Conservation (phyloP, 2,888 invertebrate species). For the Hirtodrosophila trivittata region DNA sequence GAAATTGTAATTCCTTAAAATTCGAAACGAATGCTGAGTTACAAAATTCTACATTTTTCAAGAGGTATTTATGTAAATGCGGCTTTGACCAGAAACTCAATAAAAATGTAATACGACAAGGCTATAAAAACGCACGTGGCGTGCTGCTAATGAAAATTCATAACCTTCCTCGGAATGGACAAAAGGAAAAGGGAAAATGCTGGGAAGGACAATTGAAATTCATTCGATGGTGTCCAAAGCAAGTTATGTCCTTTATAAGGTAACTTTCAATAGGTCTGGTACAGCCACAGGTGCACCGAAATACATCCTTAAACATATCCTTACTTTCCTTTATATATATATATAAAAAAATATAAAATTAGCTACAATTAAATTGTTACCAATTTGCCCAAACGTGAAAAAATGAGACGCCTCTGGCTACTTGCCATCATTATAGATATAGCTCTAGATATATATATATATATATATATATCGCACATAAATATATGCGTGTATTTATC, state of each 20-base stretch:
- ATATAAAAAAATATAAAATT: slow-evolving; percentile 1
- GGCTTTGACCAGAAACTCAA: slow-evolving; percentile 50
- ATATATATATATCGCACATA: slow-evolving; percentile 16
- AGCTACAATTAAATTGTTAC: slow-evolving; percentile 35
- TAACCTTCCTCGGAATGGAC: slow-evolving; percentile 42
- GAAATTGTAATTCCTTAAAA: no score
- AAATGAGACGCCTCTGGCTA: slow-evolving; percentile 21
- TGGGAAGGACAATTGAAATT: slow-evolving; percentile 65
- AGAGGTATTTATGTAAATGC: slow-evolving; percentile 22
- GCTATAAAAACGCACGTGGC: slow-evolving; percentile 54
- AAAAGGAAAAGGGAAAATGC: background rate
- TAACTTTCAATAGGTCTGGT: slow-evolving; percentile 43
- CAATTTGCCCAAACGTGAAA: slow-evolving; percentile 25
- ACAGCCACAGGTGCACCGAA: slow-evolving; percentile 53
- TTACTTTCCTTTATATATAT: no score
- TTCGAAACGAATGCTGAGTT: no score
- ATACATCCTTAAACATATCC: slow-evolving; percentile 23
- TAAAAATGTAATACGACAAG: slow-evolving; percentile 69
- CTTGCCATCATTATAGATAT: slow-evolving; percentile 30
- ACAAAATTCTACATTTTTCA: no score
- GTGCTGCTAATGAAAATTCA: slow-evolving; percentile 68
- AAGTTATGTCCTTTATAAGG: slow-evolving; percentile 41
- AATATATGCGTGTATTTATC: slow-evolving; percentile 36
- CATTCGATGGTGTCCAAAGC: slow-evolving; percentile 28
- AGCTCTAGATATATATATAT: background rate